A percentile compares a stretch with the other conserved stretches of the same genome.
Conservation (phyloP, 2,888 invertebrate species). For the Agrilus mali region DNA sequence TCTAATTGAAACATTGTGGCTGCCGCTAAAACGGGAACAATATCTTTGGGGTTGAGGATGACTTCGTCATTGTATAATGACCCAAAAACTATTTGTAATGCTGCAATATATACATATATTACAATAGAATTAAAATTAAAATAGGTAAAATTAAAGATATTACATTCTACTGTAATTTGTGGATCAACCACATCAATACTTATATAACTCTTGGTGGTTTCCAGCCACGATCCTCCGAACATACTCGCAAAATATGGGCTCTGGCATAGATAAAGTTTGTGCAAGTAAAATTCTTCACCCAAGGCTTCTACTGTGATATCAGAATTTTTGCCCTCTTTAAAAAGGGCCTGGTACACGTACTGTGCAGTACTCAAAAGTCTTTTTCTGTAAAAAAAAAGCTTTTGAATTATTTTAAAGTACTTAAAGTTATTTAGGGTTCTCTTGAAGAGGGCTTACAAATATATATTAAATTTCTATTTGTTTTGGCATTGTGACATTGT, state of each 20-base stretch:
- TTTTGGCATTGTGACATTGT: too few relatives aligned
- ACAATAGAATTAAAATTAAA: neutral
- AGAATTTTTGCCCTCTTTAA: conserved; percentile 61
- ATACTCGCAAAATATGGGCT: conserved; percentile 70
- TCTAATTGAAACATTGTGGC: conserved; percentile 63
- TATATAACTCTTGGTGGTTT: conserved; percentile 51
- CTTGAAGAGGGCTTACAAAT: neutral
- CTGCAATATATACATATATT: conserved; percentile 33
- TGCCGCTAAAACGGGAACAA: conserved; percentile 57
- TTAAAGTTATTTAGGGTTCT: too few relatives aligned
- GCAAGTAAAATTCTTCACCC: conserved; percentile 59
- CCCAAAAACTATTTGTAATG: conserved; percentile 56
- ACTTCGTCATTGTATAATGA: conserved; percentile 67
- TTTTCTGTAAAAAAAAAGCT: conserved; percentile 34
- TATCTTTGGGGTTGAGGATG: conserved; percentile 51
- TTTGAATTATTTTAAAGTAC: too few relatives aligned
- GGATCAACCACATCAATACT: conserved; percentile 59
- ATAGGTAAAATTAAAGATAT: conserved; percentile 1
- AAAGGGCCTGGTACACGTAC: conserved; percentile 67
- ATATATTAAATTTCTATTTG: neutral
- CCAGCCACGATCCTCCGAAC: conserved; percentile 70
- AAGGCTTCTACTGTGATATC: conserved; percentile 61
- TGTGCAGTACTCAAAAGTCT: conserved; percentile 59
- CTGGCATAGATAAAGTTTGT: conserved; percentile 69
- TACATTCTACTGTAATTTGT: conserved; percentile 54